Conservation (phyloP, 2,797 vertebrate species). For the Petrocephalus sullivani region DNA sequence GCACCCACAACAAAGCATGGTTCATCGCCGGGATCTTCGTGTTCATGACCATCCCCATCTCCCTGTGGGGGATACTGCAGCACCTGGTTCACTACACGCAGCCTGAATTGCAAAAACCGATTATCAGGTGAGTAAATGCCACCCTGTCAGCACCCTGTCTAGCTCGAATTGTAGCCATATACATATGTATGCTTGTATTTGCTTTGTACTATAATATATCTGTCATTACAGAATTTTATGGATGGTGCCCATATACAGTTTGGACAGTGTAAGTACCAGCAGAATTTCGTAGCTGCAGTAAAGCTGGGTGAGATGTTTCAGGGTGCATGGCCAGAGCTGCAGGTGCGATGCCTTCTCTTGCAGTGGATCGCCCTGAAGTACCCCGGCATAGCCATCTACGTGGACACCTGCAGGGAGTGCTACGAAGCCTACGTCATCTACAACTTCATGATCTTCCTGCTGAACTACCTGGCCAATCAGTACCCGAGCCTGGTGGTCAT, state of each 20-base stretch:
- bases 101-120: constrained; percentile 94
- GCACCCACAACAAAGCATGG: constrained; percentile 92
- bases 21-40: constrained; percentile 97
- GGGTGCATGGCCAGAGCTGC: not conserved
- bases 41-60: constrained; percentile 93
- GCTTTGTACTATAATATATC: constrained; percentile 28
- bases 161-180: not conserved
- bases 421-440: constrained; percentile 99
- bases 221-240: constrained; percentile 81
- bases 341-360: constrained; percentile 12
- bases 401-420: constrained; percentile 97
- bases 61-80: constrained; percentile 93
- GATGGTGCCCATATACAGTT: constrained; percentile 99
- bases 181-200: not conserved
- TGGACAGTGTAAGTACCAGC: constrained; percentile 87
- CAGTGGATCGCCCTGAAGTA: constrained; percentile 97
- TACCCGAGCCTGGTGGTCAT: constrained; percentile 90
- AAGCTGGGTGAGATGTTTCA: not conserved
- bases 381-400: constrained; percentile 89
- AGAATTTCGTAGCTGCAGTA: not conserved
- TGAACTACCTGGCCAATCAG: constrained; percentile 88
- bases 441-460: constrained; percentile 97
- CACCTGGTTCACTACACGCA: constrained; percentile 97
- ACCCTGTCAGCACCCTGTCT: not conserved
- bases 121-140: constrained; percentile 76